These are phyloP conservation scores for Callitettix versicolor DNA, from an alignment of 1,140 invertebrate genomes.

Conservation along the genomic window DNA sequence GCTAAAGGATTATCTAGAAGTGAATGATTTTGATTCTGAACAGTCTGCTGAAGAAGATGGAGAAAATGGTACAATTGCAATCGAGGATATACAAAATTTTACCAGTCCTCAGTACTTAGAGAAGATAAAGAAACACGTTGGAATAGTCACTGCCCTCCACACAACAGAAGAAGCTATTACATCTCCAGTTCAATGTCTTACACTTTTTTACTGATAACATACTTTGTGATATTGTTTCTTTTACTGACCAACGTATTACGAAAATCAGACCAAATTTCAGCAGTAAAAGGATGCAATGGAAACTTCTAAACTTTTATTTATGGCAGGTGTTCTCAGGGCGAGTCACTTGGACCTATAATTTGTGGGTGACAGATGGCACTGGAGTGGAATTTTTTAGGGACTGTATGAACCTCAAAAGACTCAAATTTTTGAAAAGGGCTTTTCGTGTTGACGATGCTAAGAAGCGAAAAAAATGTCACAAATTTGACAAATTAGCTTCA, in stretches of 20 bases:
- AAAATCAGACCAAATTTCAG: not conserved
- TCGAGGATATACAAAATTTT: not conserved
- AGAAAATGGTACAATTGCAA: not conserved
- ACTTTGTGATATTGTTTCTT: conserved; percentile 14
- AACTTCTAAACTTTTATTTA: not conserved
- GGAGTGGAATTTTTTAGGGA: conserved; percentile 12
- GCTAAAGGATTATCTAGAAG: not conserved
- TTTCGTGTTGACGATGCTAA: conserved; percentile 27
- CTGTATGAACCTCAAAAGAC: conserved; percentile 27
- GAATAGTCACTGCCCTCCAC: not conserved
- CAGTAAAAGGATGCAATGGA: not conserved
- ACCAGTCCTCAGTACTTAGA: not conserved
- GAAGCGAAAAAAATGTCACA: conserved; percentile 26
- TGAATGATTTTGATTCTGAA: not conserved
- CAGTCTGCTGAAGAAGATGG: conserved; percentile 3
- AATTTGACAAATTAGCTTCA: conserved; percentile 29
- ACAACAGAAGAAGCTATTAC: conserved; percentile 2
- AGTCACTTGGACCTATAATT: conserved; percentile 14
- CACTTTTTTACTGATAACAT: conserved; percentile 19
- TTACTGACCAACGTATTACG: conserved; percentile 18
- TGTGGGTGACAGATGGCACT: conserved; percentile 12
- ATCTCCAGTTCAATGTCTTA: conserved; percentile 11
- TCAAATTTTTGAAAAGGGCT: conserved; percentile 25
- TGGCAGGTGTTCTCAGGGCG: conserved; percentile 4
- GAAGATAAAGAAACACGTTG: conserved; percentile 9